Evolutionary conservation across 2,888 invertebrate genomes (phyloP).

Genomic region (Phortica okadai): DNA sequence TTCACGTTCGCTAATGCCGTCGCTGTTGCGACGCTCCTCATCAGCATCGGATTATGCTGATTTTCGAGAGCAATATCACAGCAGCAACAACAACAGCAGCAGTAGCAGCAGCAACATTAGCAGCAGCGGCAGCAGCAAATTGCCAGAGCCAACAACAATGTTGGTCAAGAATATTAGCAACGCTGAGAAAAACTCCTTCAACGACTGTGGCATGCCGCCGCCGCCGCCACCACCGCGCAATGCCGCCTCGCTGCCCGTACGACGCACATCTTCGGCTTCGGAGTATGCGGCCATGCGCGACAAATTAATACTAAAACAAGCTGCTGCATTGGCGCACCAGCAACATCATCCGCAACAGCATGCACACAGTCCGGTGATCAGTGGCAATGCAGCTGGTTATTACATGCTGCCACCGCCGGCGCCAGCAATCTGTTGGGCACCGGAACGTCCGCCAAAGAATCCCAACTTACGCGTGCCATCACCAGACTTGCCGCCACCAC

Average conservation of each 20-base stretch:
- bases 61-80: slow-evolving; percentile 72
- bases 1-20: slow-evolving; percentile 72
- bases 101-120: no score
- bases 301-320: slow-evolving; percentile 72
- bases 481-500: slow-evolving; percentile 76
- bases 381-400: slow-evolving; percentile 1
- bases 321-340: slow-evolving; percentile 71
- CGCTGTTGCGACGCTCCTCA: slow-evolving; percentile 79
- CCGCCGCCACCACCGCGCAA: slow-evolving; percentile 76
- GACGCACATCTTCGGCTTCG: slow-evolving; percentile 82
- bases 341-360: slow-evolving; percentile 74
- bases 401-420: slow-evolving; percentile 70
- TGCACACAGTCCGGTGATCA: slow-evolving; percentile 31
- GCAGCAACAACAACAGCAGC: slow-evolving; percentile 46
- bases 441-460: slow-evolving; percentile 87
- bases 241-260: slow-evolving; percentile 56
- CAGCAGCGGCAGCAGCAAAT: slow-evolving; percentile 8
- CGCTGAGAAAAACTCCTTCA: slow-evolving; percentile 75
- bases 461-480: slow-evolving; percentile 79
- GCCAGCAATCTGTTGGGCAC: slow-evolving; percentile 83
- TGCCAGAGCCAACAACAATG: not conserved
- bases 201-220: slow-evolving; percentile 76
- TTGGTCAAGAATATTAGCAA: slow-evolving; percentile 71
- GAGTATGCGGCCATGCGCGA: slow-evolving; percentile 79
- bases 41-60: slow-evolving; percentile 84